Evolutionary conservation across 2,888 invertebrate species (phyloP).

Genomic region (Sarcophaga subvicina): DNA sequence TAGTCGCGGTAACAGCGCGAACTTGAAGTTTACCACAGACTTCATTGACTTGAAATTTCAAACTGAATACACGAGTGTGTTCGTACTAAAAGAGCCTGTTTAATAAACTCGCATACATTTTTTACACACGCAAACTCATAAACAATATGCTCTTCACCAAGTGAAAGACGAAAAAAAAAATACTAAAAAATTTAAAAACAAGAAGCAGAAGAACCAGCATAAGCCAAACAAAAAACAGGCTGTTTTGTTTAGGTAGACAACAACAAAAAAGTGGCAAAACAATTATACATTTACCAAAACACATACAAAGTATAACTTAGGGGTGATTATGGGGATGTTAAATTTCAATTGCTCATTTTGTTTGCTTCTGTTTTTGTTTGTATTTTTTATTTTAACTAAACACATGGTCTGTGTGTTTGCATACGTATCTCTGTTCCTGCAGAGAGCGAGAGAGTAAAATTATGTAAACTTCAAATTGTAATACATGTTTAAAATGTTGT

Average conservation of each 20-base stretch:
- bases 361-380: background rate
- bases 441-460: background rate
- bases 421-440: background rate
- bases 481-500: no score
- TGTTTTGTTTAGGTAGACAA: conserved; percentile 9
- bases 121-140: background rate
- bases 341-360: background rate
- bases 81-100: conserved; percentile 58
- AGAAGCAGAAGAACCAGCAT: conserved; percentile 14
- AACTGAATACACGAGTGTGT: conserved; percentile 73
- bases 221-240: background rate
- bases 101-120: conserved; percentile 17
- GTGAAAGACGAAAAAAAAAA: background rate
- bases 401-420: background rate
- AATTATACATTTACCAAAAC: background rate
- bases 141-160: background rate
- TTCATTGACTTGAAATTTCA: conserved; percentile 81
- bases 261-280: background rate
- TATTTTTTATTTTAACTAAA: background rate
- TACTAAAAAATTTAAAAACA: background rate
- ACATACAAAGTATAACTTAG: conserved; percentile 15
- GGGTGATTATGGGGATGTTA: conserved; percentile 40
- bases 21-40: conserved; percentile 81
- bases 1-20: conserved; percentile 82
- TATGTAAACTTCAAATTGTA: no score